Evolutionary conservation across 2,797 vertebrate species (phyloP), one percentile per base, ranked within the genome.

Genomic region (Poecile montanus): DNA sequence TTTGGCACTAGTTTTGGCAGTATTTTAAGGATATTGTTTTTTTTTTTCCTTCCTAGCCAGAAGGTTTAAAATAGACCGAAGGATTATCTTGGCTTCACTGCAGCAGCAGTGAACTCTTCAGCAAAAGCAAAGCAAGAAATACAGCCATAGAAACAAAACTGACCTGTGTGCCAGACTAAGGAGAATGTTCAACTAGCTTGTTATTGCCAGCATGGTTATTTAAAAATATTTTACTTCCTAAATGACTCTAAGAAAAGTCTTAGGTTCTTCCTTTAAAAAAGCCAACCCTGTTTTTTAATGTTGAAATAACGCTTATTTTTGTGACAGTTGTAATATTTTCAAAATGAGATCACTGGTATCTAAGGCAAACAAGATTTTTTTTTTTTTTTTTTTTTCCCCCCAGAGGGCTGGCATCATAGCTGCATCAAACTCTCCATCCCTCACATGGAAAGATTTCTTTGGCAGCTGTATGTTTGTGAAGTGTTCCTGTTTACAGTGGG

Each of bases 61-160:
- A 67, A 71, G n/a, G 14, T 85, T 77, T 96, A 83, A 93, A 95
- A 91, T 62, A 93, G 53, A 30, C 36, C 5, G 11, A 72, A 36
- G 5, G n/a, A 42, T 85, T 79, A 65, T 81, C 26, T 71, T 67
- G 40, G 62, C 44, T 77, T 89, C 7, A 1, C 44, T 83, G 68
- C 8, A 6, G 48, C 44, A 92, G 45, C 65, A 51, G 27, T 48
- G 74, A 36, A 65, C 9, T 75, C 32, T 80, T 88, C 70, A 70
- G 56, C 42, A 70, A 15, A 85, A 51, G 54, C 13, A 19, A 73
- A 78, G 32, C 26, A 89, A 82, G 71, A 66, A 54, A 22, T 42
- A 48, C 21, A 72, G 26, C 36, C 57, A 15, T 0, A 40, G 42
- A 76, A 77, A 72, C 20, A 85, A 58, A 79, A 71, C 11, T 9